Conservation (phyloP, 2,888 invertebrate species). For the Scotopteryx bipunctaria region DNA sequence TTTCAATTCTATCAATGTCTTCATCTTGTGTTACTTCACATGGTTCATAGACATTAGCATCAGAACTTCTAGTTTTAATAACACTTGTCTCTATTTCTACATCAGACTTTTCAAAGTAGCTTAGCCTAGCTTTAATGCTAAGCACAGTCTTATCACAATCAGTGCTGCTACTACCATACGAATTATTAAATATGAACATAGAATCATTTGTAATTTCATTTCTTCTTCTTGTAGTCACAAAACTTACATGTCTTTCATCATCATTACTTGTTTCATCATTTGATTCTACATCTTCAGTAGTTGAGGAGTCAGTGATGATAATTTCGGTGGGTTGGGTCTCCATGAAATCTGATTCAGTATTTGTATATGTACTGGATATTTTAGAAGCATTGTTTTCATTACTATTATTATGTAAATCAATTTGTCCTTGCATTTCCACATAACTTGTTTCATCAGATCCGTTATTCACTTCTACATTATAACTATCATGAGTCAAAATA, state of each 20-base stretch:
- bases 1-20: slow-evolving; percentile 9
- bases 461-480: too few species aligned
- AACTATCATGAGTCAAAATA: too few species aligned
- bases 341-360: slow-evolving; percentile 26
- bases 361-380: slow-evolving; percentile 25
- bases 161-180: slow-evolving; percentile 50
- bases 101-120: slow-evolving; percentile 20
- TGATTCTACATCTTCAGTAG: slow-evolving; percentile 36
- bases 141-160: slow-evolving; percentile 60
- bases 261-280: slow-evolving; percentile 31
- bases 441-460: slow-evolving; percentile 11
- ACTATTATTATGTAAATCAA: too few species aligned
- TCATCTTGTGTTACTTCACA: slow-evolving; percentile 4
- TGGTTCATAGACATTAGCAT: neutral
- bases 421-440: too few species aligned
- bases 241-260: slow-evolving; percentile 51
- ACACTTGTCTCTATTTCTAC: slow-evolving; percentile 1
- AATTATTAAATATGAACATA: slow-evolving; percentile 55
- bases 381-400: too few species aligned
- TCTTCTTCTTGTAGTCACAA: slow-evolving; percentile 71
- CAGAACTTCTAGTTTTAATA: slow-evolving; percentile 2
- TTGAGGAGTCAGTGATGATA: slow-evolving; percentile 34
- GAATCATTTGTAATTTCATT: slow-evolving; percentile 59
- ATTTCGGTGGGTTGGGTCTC: slow-evolving; percentile 33
- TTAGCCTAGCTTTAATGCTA: slow-evolving; percentile 36